A percentile compares a stretch with the other conserved stretches of the same genome.
Conservation (phyloP, 2,888 invertebrate species). For the Zeuzera pyrina region DNA sequence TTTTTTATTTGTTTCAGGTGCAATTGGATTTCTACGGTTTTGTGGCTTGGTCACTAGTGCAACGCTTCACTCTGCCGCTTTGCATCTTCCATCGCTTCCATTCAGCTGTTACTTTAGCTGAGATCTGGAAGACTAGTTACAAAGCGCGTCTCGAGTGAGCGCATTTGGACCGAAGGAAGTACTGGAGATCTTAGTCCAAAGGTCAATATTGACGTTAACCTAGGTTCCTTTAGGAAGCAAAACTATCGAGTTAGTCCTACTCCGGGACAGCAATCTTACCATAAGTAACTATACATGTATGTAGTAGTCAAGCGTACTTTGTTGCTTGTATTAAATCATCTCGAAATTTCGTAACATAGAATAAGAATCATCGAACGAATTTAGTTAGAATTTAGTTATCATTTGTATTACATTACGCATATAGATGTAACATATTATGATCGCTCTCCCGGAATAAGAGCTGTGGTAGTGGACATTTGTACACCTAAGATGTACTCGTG, state of each 20-base stretch:
- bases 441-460: conserved; percentile 43
- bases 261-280: conserved; percentile 63
- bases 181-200: not conserved
- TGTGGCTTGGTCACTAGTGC: conserved; percentile 93
- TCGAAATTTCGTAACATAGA: conserved; percentile 41
- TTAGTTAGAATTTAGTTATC: conserved; percentile 34
- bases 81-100: conserved; percentile 98
- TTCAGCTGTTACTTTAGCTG: conserved; percentile 93
- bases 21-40: conserved; percentile 95
- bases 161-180: conserved; percentile 18
- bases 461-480: conserved; percentile 26
- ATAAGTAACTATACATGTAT: too few species aligned
- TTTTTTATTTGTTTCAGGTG: conserved; percentile 69
- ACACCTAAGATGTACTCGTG: conserved; percentile 26
- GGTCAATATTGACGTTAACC: conserved; percentile 23
- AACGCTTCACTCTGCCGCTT: conserved; percentile 92
- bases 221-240: conserved; percentile 28
- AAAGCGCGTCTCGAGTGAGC: conserved; percentile 89
- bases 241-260: conserved; percentile 54
- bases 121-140: conserved; percentile 97
- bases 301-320: too few species aligned
- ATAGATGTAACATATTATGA: conserved; percentile 23
- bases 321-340: conserved; percentile 50
- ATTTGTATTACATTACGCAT: too few species aligned
- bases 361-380: conserved; percentile 39